Percentiles rank a stretch among this genome's conserved stretches.
Conservation (phyloP, 2,797 vertebrate species). For the Poecilia gillii region DNA sequence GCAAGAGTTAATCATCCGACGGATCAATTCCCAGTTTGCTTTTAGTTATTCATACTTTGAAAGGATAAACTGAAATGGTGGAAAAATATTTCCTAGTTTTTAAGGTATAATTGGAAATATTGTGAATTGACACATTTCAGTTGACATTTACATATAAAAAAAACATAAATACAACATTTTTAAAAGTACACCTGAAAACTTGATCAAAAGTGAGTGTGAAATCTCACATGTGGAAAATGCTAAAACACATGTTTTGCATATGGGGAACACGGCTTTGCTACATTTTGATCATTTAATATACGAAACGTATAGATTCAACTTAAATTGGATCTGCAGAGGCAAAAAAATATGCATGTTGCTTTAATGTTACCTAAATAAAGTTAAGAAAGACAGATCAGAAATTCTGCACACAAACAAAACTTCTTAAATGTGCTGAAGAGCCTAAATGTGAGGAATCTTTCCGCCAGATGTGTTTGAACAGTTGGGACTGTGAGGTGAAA, state of each 20-base stretch:
- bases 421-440: background rate
- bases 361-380: background rate
- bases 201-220: background rate
- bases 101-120: background rate
- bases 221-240: background rate
- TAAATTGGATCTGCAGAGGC: background rate
- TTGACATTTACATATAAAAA: background rate
- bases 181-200: background rate
- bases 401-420: background rate
- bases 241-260: background rate
- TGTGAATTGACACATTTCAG: background rate
- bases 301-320: background rate
- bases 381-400: background rate
- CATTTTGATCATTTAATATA: background rate
- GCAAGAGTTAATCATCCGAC: background rate
- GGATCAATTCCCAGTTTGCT: background rate
- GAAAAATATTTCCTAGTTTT: background rate
- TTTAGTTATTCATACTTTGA: background rate
- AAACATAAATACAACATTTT: background rate
- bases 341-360: background rate
- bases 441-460: conserved; percentile 18
- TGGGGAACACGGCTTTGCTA: background rate
- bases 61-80: background rate
- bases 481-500: conserved; percentile 23
- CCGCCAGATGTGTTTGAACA: conserved; percentile 20